Conservation (phyloP, 2,113 vertebrate genomes). For the Aleadryas rufinucha region DNA sequence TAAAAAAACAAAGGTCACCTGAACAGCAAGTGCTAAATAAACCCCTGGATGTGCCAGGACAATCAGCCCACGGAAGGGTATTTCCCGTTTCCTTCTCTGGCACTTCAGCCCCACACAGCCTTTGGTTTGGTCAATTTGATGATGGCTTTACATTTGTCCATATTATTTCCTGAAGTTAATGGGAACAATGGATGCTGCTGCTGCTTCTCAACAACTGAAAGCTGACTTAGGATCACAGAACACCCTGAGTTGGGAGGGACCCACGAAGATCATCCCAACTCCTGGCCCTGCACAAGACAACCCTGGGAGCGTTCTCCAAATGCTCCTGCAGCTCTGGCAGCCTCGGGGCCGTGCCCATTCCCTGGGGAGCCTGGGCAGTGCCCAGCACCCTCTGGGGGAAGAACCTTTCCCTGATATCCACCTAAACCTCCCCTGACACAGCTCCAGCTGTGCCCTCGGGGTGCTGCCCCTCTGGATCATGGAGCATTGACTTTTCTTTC, state of each 20-base stretch:
- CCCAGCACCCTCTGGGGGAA: neutral
- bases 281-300: neutral
- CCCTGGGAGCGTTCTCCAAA: accelerated
- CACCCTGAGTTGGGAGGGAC: accelerated
- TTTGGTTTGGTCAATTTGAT: neutral
- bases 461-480: neutral
- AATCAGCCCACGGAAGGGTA: neutral
- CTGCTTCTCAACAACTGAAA: neutral
- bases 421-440: neutral
- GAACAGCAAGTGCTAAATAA: neutral
- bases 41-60: neutral
- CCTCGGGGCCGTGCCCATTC: neutral
- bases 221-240: neutral
- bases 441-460: accelerated
- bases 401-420: neutral
- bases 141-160: neutral
- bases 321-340: neutral
- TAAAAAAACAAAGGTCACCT: neutral
- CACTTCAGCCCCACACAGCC: neutral
- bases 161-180: neutral
- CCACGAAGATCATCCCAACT: neutral
- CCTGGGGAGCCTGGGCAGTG: neutral
- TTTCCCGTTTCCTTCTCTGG: neutral
- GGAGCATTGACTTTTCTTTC: neutral
- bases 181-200: neutral